Evolutionary conservation across 2,113 vertebrate species (phyloP).

Genomic region (Lathamus discolor): DNA sequence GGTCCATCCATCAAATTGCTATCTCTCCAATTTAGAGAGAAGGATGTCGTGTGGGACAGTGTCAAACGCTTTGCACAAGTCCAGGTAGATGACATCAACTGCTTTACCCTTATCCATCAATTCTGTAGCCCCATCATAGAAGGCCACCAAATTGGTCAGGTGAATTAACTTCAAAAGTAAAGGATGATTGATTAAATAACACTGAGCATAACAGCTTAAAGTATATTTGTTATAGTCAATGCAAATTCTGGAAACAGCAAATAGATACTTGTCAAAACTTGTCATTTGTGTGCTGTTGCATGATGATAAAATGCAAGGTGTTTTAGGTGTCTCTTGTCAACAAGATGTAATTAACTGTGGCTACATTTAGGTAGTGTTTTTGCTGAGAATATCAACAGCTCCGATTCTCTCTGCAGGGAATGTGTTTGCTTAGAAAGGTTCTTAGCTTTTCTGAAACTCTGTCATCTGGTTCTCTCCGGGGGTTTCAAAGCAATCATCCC

Average conservation of each 20-base stretch:
- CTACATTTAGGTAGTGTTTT: conserved; percentile 50
- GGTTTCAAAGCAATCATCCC: conserved; percentile 12
- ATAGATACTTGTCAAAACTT: conserved; percentile 66
- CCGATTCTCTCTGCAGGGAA: conserved; percentile 3
- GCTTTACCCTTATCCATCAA: too few relatives aligned
- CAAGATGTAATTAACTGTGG: conserved; percentile 46
- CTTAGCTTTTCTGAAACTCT: conserved; percentile 14
- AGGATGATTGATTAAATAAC: conserved; percentile 41
- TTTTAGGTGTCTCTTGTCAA: conserved; percentile 52
- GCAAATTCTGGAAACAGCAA: conserved; percentile 57
- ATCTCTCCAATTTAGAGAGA: too few relatives aligned
- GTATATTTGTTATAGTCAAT: conserved; percentile 33
- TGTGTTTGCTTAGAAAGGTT: conserved; percentile 28
- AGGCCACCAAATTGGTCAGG: too few relatives aligned
- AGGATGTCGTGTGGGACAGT: too few relatives aligned
- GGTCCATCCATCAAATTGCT: too few relatives aligned
- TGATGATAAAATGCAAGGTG: conserved; percentile 23
- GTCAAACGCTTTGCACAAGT: too few relatives aligned
- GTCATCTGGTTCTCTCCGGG: conserved; percentile 5
- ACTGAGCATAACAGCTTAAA: conserved; percentile 10
- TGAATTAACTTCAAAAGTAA: conserved; percentile 23
- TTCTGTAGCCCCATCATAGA: too few relatives aligned
- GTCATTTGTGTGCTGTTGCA: conserved; percentile 27
- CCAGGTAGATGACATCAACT: too few relatives aligned
- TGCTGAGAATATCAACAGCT: conserved; percentile 30